Evolutionary conservation across 2,113 vertebrate genomes (phyloP), one percentile per base, ranked within the genome.

Genomic region (Melierax canorus): DNA sequence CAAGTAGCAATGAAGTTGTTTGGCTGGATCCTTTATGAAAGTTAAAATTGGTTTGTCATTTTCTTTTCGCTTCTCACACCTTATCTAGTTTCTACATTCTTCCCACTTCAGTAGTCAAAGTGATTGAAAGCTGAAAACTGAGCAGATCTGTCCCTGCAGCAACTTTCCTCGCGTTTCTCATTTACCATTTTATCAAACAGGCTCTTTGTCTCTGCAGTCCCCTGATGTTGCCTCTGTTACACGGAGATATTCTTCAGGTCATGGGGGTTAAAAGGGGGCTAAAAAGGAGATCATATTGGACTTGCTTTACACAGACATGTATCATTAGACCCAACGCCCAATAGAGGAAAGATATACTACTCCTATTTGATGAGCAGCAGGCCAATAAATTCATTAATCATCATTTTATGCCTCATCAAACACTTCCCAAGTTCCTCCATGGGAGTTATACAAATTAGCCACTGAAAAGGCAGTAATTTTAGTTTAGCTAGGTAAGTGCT

Each of bases 321-420:
- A 96, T 97, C 95, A 95, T 76, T 97, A 97, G 96, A 98, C 97
- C 98, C 97, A 97, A 98, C 85, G 92, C 97, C 98, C 97, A 98
- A 98, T 97, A 97, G 97, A 98, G 98, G 95, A 96, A 98, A 98
- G 98, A 99, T 99, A 99, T 98, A 98, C 98, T 98, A 98, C 97
- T 98, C 98, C 98, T 97, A 97, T 99, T 99, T 99, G 99, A 99
- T 99, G 99, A 99, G 99, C 99, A 98, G 98, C 96, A 97, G 98
- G 98, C 99, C 99, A 99, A 99, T 99, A 99, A 99, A 99, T 99
- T 99, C 99, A 99, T 99, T 99, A 99, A 99, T 99, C 99, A 99
- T 99, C 99, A 99, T 99, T 99, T 99, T 99, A 99, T 99, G 99
- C 99, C 99, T 99, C 99, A 99, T 99, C 99, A 99, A 99, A 99